phyloP scores from a whole-genome alignment of 2,888 invertebrate species.

The Acleris holmiana region DNA sequence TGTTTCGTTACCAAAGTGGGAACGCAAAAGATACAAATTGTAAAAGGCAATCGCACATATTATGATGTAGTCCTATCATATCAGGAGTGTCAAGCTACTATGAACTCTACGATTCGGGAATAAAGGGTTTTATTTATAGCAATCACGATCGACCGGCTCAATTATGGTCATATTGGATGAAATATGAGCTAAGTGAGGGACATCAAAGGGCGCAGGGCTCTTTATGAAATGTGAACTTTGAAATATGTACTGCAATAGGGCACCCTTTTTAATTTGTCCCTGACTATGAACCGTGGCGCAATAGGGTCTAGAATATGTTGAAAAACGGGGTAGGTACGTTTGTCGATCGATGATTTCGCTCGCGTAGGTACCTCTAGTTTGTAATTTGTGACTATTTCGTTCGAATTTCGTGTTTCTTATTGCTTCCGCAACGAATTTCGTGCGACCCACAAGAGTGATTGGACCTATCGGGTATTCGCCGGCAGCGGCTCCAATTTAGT shows the following conservation, averaged over 20 bases:
- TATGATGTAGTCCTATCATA: slow-evolving; percentile 62
- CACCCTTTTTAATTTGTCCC: slow-evolving; percentile 83
- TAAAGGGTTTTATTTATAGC: slow-evolving; percentile 70
- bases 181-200: slow-evolving; percentile 84
- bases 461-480: slow-evolving; percentile 81
- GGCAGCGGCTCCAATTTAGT: slow-evolving; percentile 84
- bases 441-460: slow-evolving; percentile 82
- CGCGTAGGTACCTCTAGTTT: slow-evolving; percentile 49
- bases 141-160: slow-evolving; percentile 67
- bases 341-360: slow-evolving; percentile 58
- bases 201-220: slow-evolving; percentile 80
- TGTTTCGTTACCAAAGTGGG: slow-evolving; percentile 74
- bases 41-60: slow-evolving; percentile 81
- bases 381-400: slow-evolving; percentile 71
- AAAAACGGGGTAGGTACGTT: slow-evolving; percentile 51
- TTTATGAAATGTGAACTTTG: slow-evolving; percentile 80
- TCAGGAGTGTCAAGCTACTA: slow-evolving; percentile 55
- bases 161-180: slow-evolving; percentile 83
- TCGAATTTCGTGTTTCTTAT: slow-evolving; percentile 81
- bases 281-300: slow-evolving; percentile 76
- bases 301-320: slow-evolving; percentile 62
- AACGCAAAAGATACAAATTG: slow-evolving; percentile 82
- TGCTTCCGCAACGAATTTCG: slow-evolving; percentile 84
- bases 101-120: slow-evolving; percentile 60
- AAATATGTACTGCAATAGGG: slow-evolving; percentile 74